These are phyloP conservation scores for Edolisoma coerulescens DNA, from an alignment of 2,113 vertebrate genomes.

Conservation along the genomic window DNA sequence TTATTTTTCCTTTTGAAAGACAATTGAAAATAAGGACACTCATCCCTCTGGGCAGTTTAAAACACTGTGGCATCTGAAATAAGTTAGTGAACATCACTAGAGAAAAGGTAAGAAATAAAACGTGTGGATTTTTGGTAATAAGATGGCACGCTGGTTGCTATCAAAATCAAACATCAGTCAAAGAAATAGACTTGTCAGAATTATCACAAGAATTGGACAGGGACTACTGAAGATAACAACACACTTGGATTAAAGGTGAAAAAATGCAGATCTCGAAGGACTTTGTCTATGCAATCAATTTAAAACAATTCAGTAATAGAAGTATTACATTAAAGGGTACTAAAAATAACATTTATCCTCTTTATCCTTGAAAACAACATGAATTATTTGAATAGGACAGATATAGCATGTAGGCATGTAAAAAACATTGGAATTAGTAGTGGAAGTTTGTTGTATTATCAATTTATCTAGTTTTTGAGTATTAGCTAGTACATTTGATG, in stretches of 20 bases:
- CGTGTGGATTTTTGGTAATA: neutral
- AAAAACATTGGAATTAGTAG: neutral
- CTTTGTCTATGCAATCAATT: neutral
- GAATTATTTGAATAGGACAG: neutral
- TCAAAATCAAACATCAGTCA: conserved; percentile 25
- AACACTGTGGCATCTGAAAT: conserved; percentile 31
- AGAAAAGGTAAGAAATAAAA: conserved; percentile 50
- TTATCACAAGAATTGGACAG: neutral
- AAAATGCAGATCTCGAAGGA: neutral
- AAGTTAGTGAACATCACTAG: conserved; percentile 38
- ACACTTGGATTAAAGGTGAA: neutral
- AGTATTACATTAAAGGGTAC: neutral
- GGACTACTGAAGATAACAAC: neutral
- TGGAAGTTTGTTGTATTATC: neutral
- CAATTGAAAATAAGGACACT: conserved; percentile 23
- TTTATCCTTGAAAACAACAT: neutral
- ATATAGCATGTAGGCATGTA: neutral
- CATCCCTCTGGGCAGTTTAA: conserved; percentile 51
- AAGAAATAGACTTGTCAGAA: conserved; percentile 18
- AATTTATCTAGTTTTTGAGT: neutral
- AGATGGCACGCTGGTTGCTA: conserved; percentile 4
- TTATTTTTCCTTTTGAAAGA: conserved; percentile 43
- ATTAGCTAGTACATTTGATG: neutral
- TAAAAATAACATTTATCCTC: neutral
- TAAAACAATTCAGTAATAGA: neutral